phyloP scores from a whole-genome alignment of 1,140 invertebrate species.

The Nautilus pompilius region DNA sequence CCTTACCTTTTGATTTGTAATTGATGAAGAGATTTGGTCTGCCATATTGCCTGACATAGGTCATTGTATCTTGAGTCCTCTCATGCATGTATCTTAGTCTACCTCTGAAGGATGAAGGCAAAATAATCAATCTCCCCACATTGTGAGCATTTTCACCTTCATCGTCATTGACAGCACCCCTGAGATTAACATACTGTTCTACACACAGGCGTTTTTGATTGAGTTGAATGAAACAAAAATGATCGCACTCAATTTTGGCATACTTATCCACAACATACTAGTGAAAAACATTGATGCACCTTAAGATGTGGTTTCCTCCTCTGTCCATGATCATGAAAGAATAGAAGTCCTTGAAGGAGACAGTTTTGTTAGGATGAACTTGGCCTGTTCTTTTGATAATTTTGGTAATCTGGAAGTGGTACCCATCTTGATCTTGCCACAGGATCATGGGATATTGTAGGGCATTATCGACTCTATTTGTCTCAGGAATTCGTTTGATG shows the following conservation, averaged over 20 bases:
- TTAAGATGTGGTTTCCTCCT: background rate
- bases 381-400: background rate
- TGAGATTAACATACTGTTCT: constrained; percentile 22
- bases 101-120: constrained; percentile 51
- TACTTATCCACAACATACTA: background rate
- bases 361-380: background rate
- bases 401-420: background rate
- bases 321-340: background rate
- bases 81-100: constrained; percentile 56
- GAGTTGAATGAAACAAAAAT: background rate
- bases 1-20: constrained; percentile 59
- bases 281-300: background rate
- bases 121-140: constrained; percentile 47
- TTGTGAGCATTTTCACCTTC: constrained; percentile 7
- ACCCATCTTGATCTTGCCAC: background rate
- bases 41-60: constrained; percentile 57
- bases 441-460: no score
- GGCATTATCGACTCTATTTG: no score
- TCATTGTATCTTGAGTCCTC: constrained; percentile 57
- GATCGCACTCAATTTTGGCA: background rate
- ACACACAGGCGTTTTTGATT: background rate
- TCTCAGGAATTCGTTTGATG: no score
- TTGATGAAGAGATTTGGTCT: constrained; percentile 57
- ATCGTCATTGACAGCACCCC: constrained; percentile 21
- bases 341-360: background rate